A percentile compares a stretch with the other conserved stretches of the same genome.
Evolutionary conservation across 2,888 invertebrate genomes (phyloP).

Genomic region (Anthophora plumipes): DNA sequence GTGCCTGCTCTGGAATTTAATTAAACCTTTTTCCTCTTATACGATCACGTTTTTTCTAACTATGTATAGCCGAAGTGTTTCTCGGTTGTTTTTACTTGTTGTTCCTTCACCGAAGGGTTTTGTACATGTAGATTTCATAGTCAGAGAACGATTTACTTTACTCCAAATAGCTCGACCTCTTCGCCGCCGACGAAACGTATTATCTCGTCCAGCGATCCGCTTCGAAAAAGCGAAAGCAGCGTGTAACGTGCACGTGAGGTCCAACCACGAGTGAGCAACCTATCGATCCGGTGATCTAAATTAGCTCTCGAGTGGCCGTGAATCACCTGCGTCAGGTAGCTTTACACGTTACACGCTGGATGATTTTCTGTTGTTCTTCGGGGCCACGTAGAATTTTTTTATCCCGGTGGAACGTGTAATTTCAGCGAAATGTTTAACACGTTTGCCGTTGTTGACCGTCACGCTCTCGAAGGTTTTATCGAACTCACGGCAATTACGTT

Average conservation of each 20-base stretch:
- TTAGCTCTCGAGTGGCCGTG: conserved; percentile 62
- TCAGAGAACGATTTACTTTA: conserved; percentile 18
- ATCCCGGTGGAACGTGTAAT: conserved; percentile 34
- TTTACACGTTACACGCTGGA: conserved; percentile 37
- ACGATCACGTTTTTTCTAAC: neutral
- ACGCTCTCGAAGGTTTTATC: neutral
- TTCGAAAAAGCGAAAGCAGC: conserved; percentile 60
- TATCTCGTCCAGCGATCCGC: conserved; percentile 57
- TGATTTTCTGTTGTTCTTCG: conserved; percentile 42
- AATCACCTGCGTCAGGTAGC: conserved; percentile 57
- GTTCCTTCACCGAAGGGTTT: neutral
- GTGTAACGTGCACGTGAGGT: conserved; percentile 58
- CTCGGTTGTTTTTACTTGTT: neutral
- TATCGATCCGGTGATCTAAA: conserved; percentile 65
- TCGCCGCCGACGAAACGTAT: conserved; percentile 37
- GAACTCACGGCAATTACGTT: neutral
- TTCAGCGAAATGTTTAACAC: conserved; percentile 18
- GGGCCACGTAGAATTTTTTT: conserved; percentile 14
- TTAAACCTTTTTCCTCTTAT: neutral
- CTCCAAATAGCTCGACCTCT: conserved; percentile 28
- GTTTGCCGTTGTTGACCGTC: conserved; percentile 5
- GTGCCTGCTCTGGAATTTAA: neutral
- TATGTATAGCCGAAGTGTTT: neutral
- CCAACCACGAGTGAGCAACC: conserved; percentile 51
- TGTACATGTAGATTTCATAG: neutral